Conservation (phyloP, 2,888 invertebrate species). For the Elgonia sp. region DNA sequence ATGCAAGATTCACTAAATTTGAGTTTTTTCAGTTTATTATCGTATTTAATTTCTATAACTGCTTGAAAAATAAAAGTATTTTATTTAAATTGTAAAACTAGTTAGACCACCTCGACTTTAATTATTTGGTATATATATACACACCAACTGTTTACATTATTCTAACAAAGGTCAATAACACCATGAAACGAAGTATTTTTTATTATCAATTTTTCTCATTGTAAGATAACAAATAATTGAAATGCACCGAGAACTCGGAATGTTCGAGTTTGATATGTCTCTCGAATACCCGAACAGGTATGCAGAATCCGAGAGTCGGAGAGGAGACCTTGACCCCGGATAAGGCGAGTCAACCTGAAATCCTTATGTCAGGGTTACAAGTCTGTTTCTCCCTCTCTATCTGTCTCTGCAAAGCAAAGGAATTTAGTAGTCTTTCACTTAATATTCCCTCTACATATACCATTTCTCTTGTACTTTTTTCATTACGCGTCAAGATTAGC, state of each 20-base stretch:
- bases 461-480: conserved; percentile 14
- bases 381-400: conserved; percentile 60
- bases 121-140: no score
- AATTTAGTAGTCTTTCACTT: conserved; percentile 51
- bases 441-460: conserved; percentile 15
- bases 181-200: no score
- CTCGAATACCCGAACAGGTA: conserved; percentile 71
- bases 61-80: no score
- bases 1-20: no score
- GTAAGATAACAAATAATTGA: conserved; percentile 5
- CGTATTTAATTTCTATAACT: no score
- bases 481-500: background rate
- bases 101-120: no score
- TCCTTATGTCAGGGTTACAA: conserved; percentile 72
- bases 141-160: no score
- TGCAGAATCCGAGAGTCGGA: conserved; percentile 68
- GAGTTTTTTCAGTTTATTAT: no score
- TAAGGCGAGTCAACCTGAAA: conserved; percentile 77
- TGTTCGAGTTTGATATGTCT: conserved; percentile 40
- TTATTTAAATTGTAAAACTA: no score
- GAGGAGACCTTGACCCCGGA: conserved; percentile 83
- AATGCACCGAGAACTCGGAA: conserved; percentile 21
- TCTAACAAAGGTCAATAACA: no score
- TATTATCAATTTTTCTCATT: no score
- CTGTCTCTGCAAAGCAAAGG: conserved; percentile 4